Evolutionary conservation across 2,113 vertebrate species (phyloP).

Genomic region (Asarcornis scutulata): DNA sequence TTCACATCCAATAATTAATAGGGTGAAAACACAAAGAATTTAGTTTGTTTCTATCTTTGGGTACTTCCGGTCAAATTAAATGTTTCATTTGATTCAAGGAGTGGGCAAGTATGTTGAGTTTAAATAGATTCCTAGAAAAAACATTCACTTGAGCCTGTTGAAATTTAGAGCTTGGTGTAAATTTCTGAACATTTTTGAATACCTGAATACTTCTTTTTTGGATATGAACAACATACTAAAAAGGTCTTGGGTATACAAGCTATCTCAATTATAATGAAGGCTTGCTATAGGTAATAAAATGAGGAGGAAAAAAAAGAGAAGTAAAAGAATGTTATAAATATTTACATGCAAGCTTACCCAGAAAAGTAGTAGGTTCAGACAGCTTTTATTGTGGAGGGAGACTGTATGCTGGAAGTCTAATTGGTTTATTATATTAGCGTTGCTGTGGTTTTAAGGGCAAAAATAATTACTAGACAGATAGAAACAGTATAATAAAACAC

Average conservation of each 20-base stretch:
- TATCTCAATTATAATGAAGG: neutral
- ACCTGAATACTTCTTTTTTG: neutral
- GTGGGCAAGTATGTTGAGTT: neutral
- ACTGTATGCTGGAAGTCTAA: neutral
- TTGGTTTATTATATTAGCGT: neutral
- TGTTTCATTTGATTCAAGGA: neutral
- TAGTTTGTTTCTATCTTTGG: neutral
- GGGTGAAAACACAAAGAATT: neutral
- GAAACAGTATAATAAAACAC: neutral
- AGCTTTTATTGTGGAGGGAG: neutral
- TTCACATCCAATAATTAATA: neutral
- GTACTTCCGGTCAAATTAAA: neutral
- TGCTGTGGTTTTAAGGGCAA: neutral
- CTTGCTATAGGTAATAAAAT: neutral
- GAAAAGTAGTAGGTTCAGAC: neutral
- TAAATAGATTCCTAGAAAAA: neutral
- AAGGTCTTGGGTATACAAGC: neutral
- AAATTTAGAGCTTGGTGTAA: neutral
- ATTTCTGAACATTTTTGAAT: neutral
- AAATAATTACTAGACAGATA: neutral
- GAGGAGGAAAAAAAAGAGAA: neutral
- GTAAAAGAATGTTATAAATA: neutral
- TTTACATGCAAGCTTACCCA: neutral
- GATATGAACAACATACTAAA: neutral
- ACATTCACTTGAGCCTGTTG: neutral